Base-by-base conservation (phyloP, 2,888 invertebrate genomes). In the Mythimna pallens region DNA sequence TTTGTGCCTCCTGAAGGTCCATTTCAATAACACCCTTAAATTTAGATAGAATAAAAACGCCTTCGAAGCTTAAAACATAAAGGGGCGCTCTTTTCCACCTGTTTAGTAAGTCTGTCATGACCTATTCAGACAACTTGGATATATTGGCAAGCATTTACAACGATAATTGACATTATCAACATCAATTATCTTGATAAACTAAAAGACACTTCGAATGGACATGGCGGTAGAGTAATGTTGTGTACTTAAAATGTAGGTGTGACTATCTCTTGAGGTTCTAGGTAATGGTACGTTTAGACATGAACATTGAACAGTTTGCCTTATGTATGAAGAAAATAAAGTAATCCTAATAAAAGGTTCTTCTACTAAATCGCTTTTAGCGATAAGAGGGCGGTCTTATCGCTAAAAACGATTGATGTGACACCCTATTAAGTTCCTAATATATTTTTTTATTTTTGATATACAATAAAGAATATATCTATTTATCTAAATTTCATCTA, bases 111-210 rank as follows among this genome's bases (percentile, higher is more conserved):
- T 61, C 68, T 70, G 54, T 68, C 70, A 68, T 80, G 83, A 79
- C 80, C 69, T 79, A 74, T 75, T 64, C 70, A 14, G 14, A 71
- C 43, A 58, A 20, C 61, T 64, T 50, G 25, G 61, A 67, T 82
- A 73, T 82, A 82, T 78, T 67, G 73, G 65, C 57, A 58, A 83
- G 66, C 69, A 64, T 80, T 80, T 70, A 74, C 59, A 64, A 66
- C 64, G 62, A 67, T 83, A 80, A 86, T 86, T 84, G 84, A 86
- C 84, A 69, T 74, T 83, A 83, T 81, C 84, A 61, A 67, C 59
- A 74, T 71, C 84, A 83, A 80, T 86, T 83, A 83, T 78, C 84
- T 73, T 63, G 81, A 78, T 83, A 80, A 85, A 76, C 67, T 69
- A 55, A 82, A 65, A 66, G 61, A 74, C 68, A 80, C 40, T 76